Base-by-base conservation (phyloP, 2,888 invertebrate species). In the Caenorhabditis sp. region DNA sequence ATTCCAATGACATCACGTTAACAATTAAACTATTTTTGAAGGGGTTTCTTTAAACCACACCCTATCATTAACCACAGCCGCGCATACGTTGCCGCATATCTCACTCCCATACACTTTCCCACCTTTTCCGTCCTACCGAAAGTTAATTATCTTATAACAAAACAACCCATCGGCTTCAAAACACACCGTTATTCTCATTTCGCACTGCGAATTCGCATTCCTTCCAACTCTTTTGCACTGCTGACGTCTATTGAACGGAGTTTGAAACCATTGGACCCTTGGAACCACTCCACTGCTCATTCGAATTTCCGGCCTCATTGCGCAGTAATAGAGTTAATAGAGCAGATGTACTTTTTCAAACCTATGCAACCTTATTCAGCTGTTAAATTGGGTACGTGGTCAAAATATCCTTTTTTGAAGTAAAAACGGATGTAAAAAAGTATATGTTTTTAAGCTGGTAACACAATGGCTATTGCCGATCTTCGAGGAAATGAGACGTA, bases 401-500 rank as follows among this genome's bases (percentile, higher is more conserved):
- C n/a, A n/a, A n/a, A n/a, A n/a, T n/a, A n/a, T n/a, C n/a, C n/a
- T n/a, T n/a, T n/a, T n/a, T n/a, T n/a, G 15, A 39, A 15, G 20
- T 32, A 15, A 0, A 1, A 37, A 50, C 20, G 37, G 15, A 37
- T n/a, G 9, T 17, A n/a, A 30, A 46, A n/a, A 24, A 46, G 17
- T 50, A 46, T 32, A 11, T n/a, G 4, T 24, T 26, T 78, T 76
- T 32, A 50, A 78, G 77, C 62, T 15, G 73, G 66, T 1, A 66
- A 59, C 26, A 46, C 71, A 8, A 76, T 80, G 24, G 79, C 76
- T 0, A 83, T 83, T 39, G 76, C 81, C 0, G 83, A 83, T 72
- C 35, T 79, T 11, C 66, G 66, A 26, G 71, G 72, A 13, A 73
- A 78, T 58, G 78, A 79, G 11, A 62, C 27, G 6, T 73, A 63